Percentiles rank a stretch among this genome's conserved stretches.
Evolutionary conservation across 2,797 vertebrate species (phyloP).

Genomic region (Tachyglossus aculeatus): DNA sequence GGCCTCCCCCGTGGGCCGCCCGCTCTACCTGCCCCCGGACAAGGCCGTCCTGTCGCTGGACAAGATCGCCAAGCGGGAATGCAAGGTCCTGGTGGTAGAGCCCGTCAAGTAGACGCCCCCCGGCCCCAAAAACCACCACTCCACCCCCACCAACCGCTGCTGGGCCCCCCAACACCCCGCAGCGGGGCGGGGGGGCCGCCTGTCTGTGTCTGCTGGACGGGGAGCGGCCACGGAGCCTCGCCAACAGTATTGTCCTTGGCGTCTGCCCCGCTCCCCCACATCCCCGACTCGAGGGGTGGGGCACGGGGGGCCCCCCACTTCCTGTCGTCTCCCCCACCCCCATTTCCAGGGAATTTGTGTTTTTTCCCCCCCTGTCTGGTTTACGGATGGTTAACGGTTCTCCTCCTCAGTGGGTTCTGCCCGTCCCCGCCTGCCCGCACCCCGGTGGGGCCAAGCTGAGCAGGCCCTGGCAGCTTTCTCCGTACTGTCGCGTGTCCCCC

Average conservation of each 20-base stretch:
- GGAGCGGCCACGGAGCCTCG: neutral
- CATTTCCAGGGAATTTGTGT: too few relatives aligned
- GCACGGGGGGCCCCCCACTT: slow-evolving; percentile 9
- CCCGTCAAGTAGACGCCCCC: slow-evolving; percentile 60
- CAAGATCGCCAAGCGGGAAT: slow-evolving; percentile 95
- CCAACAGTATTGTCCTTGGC: slow-evolving; percentile 52
- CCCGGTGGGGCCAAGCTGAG: slow-evolving; percentile 34
- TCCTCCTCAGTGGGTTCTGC: slow-evolving; percentile 8
- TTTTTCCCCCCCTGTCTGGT: slow-evolving; percentile 36
- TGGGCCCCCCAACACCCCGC: slow-evolving; percentile 7
- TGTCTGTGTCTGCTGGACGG: slow-evolving; percentile 50
- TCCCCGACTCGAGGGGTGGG: slow-evolving; percentile 6
- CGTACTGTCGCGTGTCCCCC: too few relatives aligned
- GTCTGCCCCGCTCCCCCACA: too few relatives aligned
- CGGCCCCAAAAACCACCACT: neutral
- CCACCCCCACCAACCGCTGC: neutral
- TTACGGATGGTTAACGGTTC: slow-evolving; percentile 54
- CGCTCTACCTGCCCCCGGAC: slow-evolving; percentile 88
- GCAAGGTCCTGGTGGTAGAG: slow-evolving; percentile 91
- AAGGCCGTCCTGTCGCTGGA: slow-evolving; percentile 88
- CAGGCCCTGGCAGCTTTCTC: slow-evolving; percentile 42
- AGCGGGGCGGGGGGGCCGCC: neutral
- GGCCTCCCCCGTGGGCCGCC: slow-evolving; percentile 87
- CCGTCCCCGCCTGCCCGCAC: slow-evolving; percentile 1
- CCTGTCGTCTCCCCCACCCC: neutral